Base-by-base conservation (phyloP, 2,888 invertebrate genomes). In the Yponomeuta cagnagella region DNA sequence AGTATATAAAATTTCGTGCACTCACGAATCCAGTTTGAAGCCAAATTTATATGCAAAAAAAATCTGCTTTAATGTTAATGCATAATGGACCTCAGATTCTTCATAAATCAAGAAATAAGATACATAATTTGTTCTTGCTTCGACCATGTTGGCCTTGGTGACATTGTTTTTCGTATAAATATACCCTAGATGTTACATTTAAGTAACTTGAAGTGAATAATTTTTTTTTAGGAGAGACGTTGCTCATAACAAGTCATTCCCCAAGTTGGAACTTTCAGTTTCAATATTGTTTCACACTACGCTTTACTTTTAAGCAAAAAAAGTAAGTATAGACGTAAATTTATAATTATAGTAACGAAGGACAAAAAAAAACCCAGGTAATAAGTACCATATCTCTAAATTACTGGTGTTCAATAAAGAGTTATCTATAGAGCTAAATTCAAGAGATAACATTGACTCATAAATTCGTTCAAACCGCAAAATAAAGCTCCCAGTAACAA, bases 211-310 rank as follows among this genome's bases (percentile, higher is more conserved):
- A 43, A 8, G 5, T 8, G 3, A 65, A 10, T 33, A 23, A 10
- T 33, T 65, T 33, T 12, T 8, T 65, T 10, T 65, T 2, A 65
- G 30, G 10, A 67, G 48, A 67, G 52, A 52, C 66, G 72, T 73
- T 69, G 75, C 63, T 52, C 72, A 58, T 12, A 74, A 71, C 72
- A 70, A 58, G 52, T 65, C 30, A 76, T 65, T 75, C 74, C 77
- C 75, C 77, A 79, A 79, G 77, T 73, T 76, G 65, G 10, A 6
- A 10, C 33, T 31, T 65, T 65, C 12, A 65, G n/a, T 58, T 58
- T 15, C 10, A 58, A 65, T 30, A 65, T 74, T 72, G 43, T 30
- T 30, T 10, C 30, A n/a, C 9, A 71, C 72, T 70, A 68, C 1
- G 43, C 5, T 37, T 37, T 37, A 37, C 37, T 43, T 43, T 43